These are phyloP conservation scores for Mustelus asterias DNA, from an alignment of 2,113 vertebrate genomes.

Conservation along the genomic window DNA sequence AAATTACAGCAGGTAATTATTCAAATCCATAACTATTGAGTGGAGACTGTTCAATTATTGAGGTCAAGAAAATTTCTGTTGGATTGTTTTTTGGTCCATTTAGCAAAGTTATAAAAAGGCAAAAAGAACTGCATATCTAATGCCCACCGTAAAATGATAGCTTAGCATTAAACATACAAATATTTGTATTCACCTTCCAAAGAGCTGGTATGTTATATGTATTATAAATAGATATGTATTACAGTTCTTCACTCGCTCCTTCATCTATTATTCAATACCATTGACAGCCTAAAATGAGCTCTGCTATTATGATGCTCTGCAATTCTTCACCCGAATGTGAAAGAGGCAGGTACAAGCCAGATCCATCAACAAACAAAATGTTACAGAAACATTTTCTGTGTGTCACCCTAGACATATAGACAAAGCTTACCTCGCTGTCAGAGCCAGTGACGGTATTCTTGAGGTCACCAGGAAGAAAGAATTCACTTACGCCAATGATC, in stretches of 20 bases:
- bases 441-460: background rate
- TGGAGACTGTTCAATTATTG: background rate
- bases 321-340: background rate
- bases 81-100: background rate
- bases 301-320: background rate
- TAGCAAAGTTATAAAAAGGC: background rate
- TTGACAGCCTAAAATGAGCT: background rate
- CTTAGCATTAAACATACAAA: background rate
- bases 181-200: background rate
- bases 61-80: background rate
- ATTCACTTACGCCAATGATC: background rate
- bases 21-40: background rate
- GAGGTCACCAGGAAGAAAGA: background rate
- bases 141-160: background rate
- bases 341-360: background rate
- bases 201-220: background rate
- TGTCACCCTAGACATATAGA: background rate
- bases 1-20: background rate
- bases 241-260: background rate
- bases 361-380: background rate
- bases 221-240: background rate
- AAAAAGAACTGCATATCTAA: background rate
- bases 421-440: background rate
- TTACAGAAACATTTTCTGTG: background rate
- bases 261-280: background rate